Conservation (phyloP, 2,797 vertebrate genomes). For the Furcifer pardalis region DNA sequence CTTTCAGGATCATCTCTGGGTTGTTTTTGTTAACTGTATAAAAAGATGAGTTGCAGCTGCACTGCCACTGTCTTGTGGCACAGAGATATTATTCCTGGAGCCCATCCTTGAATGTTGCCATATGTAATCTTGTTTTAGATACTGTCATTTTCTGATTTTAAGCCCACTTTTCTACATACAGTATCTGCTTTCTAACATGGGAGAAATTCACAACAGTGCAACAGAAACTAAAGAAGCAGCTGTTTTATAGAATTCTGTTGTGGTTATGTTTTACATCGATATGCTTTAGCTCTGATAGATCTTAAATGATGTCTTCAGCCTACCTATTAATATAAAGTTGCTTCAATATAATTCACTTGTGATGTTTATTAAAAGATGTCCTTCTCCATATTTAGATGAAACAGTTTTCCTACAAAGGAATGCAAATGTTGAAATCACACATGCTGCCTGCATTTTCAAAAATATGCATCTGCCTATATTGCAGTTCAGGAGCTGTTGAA, state of each 20-base stretch:
- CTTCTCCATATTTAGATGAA: conserved; percentile 32
- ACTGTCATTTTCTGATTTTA: not conserved
- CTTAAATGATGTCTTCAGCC: not conserved
- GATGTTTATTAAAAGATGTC: conserved; percentile 17
- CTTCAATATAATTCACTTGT: conserved; percentile 14
- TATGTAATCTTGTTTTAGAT: not conserved
- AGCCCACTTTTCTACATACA: not conserved
- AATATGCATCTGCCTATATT: conserved; percentile 41
- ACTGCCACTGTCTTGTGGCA: not conserved
- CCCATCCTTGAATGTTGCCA: not conserved
- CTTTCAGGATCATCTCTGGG: not conserved
- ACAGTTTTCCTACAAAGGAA: conserved; percentile 26
- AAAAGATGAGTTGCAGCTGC: not conserved
- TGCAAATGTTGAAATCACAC: conserved; percentile 41
- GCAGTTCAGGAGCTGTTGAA: conserved; percentile 46
- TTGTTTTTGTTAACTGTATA: not conserved
- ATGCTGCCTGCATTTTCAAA: conserved; percentile 36
- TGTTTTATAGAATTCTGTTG: not conserved
- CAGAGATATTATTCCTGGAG: too few relatives aligned
- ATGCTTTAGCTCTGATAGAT: not conserved
- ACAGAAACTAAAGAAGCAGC: not conserved
- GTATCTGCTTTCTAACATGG: too few relatives aligned
- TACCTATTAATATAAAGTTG: conserved; percentile 11
- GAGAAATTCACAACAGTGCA: not conserved
- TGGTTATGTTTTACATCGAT: not conserved